Percentiles rank a stretch among this genome's conserved stretches.
Conservation (phyloP, 2,797 vertebrate genomes). For the Echiichthys vipera region DNA sequence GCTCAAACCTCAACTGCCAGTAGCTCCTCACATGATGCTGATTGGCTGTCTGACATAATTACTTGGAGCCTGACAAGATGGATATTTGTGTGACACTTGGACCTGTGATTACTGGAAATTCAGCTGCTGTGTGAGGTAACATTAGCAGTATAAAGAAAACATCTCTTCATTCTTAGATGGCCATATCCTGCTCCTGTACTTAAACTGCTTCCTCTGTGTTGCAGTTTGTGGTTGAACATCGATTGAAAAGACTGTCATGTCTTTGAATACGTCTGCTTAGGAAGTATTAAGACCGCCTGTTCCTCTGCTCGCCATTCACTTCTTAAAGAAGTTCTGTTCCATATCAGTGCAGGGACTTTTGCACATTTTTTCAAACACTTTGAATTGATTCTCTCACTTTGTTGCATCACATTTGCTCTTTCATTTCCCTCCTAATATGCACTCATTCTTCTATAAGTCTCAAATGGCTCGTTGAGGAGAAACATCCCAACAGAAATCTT, state of each 20-base stretch:
- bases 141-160: too few species aligned
- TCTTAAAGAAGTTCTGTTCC: not conserved
- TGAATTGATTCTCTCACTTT: not conserved
- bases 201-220: not conserved
- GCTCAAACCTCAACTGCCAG: too few species aligned
- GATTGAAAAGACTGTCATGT: not conserved
- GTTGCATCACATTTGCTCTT: conserved; percentile 1
- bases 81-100: too few species aligned
- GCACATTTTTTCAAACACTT: not conserved
- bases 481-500: not conserved
- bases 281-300: not conserved
- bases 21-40: too few species aligned
- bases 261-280: not conserved
- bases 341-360: not conserved
- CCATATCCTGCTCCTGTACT: too few species aligned
- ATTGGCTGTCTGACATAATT: too few species aligned
- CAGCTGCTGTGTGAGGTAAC: too few species aligned
- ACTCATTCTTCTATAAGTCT: conserved; percentile 21
- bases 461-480: conserved; percentile 30
- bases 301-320: not conserved
- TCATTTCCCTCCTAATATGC: not conserved
- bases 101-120: too few species aligned
- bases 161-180: not conserved
- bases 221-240: not conserved
- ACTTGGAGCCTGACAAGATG: too few species aligned